These are phyloP conservation scores for Morbakka virulenta DNA, from an alignment of 30 jellyfish, hydroid and myxozoan genomes.

Conservation along the genomic window DNA sequence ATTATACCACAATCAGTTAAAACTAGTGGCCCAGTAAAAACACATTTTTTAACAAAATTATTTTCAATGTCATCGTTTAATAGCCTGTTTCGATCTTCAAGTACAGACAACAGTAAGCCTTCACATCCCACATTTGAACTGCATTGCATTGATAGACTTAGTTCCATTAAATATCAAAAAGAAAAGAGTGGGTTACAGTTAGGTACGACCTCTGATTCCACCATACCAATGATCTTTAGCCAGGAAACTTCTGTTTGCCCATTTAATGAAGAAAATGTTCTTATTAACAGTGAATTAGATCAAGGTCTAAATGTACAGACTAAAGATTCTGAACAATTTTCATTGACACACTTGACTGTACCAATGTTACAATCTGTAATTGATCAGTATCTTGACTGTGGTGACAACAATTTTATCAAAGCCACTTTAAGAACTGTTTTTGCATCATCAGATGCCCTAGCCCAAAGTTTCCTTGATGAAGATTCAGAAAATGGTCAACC, in stretches of 20 bases:
- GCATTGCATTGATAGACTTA: too few relatives aligned
- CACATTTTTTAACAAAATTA: neutral
- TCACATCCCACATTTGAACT: too few relatives aligned
- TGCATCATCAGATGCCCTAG: constrained; percentile 71
- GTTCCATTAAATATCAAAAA: too few relatives aligned
- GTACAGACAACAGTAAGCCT: neutral
- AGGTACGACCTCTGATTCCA: neutral
- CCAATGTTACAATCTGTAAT: constrained; percentile 70
- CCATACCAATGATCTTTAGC: neutral
- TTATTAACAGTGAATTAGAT: neutral
- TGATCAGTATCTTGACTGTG: constrained; percentile 62
- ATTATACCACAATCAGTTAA: neutral
- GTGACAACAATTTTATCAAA: constrained; percentile 65
- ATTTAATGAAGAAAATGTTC: neutral
- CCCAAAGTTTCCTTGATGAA: constrained; percentile 49
- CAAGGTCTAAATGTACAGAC: neutral
- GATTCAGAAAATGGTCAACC: neutral
- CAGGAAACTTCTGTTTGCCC: neutral
- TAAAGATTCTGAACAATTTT: constrained; percentile 28
- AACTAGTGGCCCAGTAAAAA: neutral
- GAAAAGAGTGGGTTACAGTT: neutral
- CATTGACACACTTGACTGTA: constrained; percentile 80
- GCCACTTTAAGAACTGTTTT: constrained; percentile 89
- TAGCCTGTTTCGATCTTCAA: neutral
- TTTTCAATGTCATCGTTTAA: neutral